Evolutionary conservation across 2,797 vertebrate species (phyloP).

Genomic region (Chrosomus eos): DNA sequence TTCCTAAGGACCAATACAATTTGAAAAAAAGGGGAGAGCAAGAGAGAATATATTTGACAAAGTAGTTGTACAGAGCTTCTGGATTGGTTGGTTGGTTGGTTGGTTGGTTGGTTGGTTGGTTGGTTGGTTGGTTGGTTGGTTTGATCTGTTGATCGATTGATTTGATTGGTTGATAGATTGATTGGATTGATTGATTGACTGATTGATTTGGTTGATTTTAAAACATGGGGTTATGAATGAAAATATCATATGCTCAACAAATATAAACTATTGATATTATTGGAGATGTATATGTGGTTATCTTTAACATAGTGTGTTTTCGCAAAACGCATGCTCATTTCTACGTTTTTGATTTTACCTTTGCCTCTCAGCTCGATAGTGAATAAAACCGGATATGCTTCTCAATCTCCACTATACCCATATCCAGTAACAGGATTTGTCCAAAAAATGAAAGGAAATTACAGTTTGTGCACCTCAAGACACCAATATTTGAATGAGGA

Average conservation of each 20-base stretch:
- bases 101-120: too few relatives aligned
- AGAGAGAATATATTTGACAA: not conserved
- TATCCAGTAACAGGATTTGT: constrained; percentile 19
- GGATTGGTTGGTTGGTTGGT: too few relatives aligned
- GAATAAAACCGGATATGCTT: not conserved
- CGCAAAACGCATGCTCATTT: not conserved
- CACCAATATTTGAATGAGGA: not conserved
- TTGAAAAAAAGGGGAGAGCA: not conserved
- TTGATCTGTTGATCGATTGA: rapidly evolving
- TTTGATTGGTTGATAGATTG: too few relatives aligned
- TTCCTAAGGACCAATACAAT: not conserved
- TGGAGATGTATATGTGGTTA: not conserved
- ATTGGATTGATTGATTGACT: rapidly evolving
- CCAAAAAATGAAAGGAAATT: not conserved
- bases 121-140: too few relatives aligned
- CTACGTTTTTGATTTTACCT: not conserved
- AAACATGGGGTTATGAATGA: not conserved
- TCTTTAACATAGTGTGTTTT: not conserved
- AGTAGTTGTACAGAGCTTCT: not conserved
- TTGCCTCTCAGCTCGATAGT: not conserved
- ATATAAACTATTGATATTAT: not conserved
- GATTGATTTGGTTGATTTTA: not conserved
- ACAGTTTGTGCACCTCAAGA: not conserved
- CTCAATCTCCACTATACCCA: not conserved
- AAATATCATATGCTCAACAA: not conserved